Evolutionary conservation across 2,888 invertebrate genomes (phyloP), one percentile per base, ranked within the genome.

Genomic region (Metacarcinus magister): DNA sequence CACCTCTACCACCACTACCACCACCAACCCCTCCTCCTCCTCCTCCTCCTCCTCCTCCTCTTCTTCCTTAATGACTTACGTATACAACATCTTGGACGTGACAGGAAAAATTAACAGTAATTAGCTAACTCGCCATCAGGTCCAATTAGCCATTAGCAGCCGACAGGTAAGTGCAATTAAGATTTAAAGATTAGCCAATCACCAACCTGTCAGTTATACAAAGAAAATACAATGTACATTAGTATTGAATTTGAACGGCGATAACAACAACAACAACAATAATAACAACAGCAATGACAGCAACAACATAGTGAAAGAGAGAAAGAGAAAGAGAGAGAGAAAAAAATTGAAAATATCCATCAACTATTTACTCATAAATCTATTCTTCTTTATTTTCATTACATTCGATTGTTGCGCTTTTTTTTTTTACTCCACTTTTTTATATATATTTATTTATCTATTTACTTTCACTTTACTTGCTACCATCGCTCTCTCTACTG

Each of bases 31-130:
- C 54, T 13, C 54, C 54, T 8, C 60, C 87, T 10, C 39, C 87
- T 32, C 87, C 10, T 19, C 39, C 87, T 8, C 13, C 67, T n/a
- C 60, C 16, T 32, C 87, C 87, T 32, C 87, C 32, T 19, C 16
- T 16, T 60, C 87, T 87, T 39, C 32, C 87, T 39, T 87, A 39
- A 87, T 87, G 87, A 87, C 87, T 87, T 39, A 32, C 28, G 75
- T 75, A 39, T 87, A 87, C 87, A 87, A 87, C 87, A 87, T 39
- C 87, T 87, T 7, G 87, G 87, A 87, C 87, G 32, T 87, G 87
- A 87, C 39, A 39, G 87, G 87, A 39, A 87, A 87, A 87, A 87
- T 87, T 87, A 87, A 87, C 87, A 87, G 32, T 87, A 87, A 87
- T 87, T 87, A 87, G 87, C 87, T 10, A 87, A 87, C 87, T 87